Evolutionary conservation across 2,888 invertebrate species (phyloP).

Genomic region (Anticlea derivata): DNA sequence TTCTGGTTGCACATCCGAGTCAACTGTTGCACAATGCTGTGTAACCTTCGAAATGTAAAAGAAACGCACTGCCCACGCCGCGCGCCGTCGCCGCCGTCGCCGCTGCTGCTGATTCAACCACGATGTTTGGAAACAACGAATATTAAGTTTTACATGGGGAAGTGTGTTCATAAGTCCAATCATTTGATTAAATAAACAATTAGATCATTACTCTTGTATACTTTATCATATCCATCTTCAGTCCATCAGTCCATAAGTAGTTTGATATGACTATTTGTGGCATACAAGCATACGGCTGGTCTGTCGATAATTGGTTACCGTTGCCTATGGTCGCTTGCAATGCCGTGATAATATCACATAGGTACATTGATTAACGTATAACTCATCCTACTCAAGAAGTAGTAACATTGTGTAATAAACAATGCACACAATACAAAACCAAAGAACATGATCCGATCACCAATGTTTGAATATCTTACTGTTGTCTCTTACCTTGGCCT

Average conservation of each 20-base stretch:
- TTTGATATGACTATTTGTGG: too few relatives aligned
- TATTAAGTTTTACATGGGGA: background rate
- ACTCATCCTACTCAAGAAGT: background rate
- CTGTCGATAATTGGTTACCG: too few relatives aligned
- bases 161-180: background rate
- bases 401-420: constrained; percentile 3
- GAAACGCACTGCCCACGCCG: constrained; percentile 64
- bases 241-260: too few relatives aligned
- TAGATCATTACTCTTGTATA: too few relatives aligned
- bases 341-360: too few relatives aligned
- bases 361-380: too few relatives aligned
- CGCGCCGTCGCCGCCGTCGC: constrained; percentile 10
- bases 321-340: too few relatives aligned
- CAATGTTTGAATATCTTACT: constrained; percentile 5
- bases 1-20: constrained; percentile 59
- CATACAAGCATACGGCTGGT: too few relatives aligned
- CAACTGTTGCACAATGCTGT: constrained; percentile 63
- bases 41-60: constrained; percentile 73
- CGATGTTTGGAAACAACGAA: constrained; percentile 41
- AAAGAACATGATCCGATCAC: constrained; percentile 6
- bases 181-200: background rate
- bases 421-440: background rate
- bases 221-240: too few relatives aligned
- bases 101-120: constrained; percentile 27
- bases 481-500: constrained; percentile 36